Evolutionary conservation across 2,113 vertebrate genomes (phyloP).

Genomic region (Epinephelus fuscoguttatus): DNA sequence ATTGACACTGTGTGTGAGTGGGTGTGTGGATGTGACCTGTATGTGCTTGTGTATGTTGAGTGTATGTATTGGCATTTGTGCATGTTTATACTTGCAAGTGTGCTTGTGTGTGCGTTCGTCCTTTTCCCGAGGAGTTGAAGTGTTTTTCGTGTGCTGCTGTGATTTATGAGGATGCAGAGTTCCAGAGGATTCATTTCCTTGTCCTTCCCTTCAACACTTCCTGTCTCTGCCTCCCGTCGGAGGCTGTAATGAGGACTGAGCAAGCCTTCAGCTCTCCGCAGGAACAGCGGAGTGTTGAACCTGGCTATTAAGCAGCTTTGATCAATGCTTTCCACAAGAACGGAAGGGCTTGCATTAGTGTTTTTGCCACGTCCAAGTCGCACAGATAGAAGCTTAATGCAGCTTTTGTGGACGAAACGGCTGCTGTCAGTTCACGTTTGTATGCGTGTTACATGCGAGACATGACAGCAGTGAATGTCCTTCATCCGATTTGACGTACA

Average conservation of each 20-base stretch:
- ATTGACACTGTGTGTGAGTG: constrained; percentile 4
- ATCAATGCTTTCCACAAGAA: constrained; percentile 34
- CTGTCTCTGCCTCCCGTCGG: constrained; percentile 47
- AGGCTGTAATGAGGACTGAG: constrained; percentile 57
- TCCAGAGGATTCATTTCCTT: constrained; percentile 53
- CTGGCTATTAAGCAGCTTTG: constrained; percentile 57
- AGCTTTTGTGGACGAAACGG: background rate
- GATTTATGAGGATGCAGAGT: constrained; percentile 48
- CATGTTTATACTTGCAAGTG: background rate
- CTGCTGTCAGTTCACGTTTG: background rate
- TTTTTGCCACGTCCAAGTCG: background rate
- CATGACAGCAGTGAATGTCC: background rate
- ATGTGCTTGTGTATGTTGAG: background rate
- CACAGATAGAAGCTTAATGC: background rate
- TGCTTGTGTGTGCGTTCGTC: background rate
- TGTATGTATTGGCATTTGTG: constrained; percentile 4
- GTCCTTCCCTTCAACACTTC: constrained; percentile 43
- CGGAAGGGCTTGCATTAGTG: constrained; percentile 4
- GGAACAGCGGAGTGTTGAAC: constrained; percentile 37
- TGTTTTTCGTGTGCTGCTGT: constrained; percentile 10
- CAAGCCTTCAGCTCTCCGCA: constrained; percentile 32
- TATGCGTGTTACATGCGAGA: background rate
- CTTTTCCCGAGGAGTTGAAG: background rate
- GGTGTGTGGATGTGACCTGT: constrained; percentile 11
- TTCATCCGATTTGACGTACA: background rate